These are phyloP conservation scores for Calliphora vicina DNA, from an alignment of 1,140 invertebrate genomes.

Conservation along the genomic window DNA sequence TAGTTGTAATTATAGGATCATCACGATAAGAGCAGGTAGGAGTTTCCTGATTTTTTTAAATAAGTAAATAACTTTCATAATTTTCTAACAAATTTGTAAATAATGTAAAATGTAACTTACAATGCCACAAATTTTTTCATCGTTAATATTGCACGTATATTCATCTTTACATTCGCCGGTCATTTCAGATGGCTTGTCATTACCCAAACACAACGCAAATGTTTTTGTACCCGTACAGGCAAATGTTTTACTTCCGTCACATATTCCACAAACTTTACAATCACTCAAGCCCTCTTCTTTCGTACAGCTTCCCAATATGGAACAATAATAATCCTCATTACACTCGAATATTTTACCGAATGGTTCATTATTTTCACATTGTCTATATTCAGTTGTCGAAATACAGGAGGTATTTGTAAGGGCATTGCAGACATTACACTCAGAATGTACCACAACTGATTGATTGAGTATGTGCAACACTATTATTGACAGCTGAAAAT, in stretches of 20 bases:
- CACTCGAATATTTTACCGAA: neutral
- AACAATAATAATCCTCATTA: neutral
- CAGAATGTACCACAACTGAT: neutral
- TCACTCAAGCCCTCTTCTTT: neutral
- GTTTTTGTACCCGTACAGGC: neutral
- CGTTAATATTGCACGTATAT: neutral
- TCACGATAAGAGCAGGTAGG: neutral
- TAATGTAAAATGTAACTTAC: neutral
- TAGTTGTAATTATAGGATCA: neutral
- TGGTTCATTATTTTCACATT: neutral
- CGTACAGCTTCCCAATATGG: neutral
- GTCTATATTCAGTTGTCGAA: neutral
- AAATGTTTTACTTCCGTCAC: neutral
- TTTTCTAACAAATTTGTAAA: neutral
- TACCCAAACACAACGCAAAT: neutral
- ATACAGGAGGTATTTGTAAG: neutral
- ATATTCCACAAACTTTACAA: neutral
- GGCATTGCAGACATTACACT: slow-evolving; percentile 15
- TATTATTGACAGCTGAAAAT: neutral
- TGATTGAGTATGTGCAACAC: neutral
- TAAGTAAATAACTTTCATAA: neutral
- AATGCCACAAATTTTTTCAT: neutral
- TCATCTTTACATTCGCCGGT: neutral
- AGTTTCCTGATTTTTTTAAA: neutral
- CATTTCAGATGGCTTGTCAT: neutral